Percentiles rank a stretch among this genome's conserved stretches.
Conservation (phyloP, 2,888 invertebrate species). For the Cylloceria caligata region DNA sequence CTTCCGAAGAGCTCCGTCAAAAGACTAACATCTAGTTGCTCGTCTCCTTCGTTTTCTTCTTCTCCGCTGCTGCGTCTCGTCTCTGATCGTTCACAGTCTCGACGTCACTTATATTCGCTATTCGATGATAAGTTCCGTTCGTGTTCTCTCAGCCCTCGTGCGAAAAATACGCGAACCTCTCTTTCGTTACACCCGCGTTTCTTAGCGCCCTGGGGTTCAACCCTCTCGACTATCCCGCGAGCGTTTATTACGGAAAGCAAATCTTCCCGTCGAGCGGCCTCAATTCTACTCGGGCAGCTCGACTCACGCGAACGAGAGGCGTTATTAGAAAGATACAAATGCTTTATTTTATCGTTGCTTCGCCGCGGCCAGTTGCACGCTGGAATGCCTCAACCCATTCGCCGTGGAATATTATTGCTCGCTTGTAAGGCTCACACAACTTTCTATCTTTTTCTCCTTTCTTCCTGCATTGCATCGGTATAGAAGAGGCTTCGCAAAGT, state of each 20-base stretch:
- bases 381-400: slow-evolving; percentile 76
- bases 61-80: slow-evolving; percentile 46
- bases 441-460: slow-evolving; percentile 30
- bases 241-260: slow-evolving; percentile 71
- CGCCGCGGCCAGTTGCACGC: slow-evolving; percentile 74
- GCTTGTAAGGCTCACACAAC: slow-evolving; percentile 45
- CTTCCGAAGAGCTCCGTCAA: slow-evolving; percentile 46
- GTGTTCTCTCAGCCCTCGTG: slow-evolving; percentile 42
- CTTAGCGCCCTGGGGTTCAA: slow-evolving; percentile 35
- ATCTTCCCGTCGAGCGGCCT: slow-evolving; percentile 57
- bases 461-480: slow-evolving; percentile 32
- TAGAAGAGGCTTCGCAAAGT: slow-evolving; percentile 14
- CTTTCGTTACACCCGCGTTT: slow-evolving; percentile 27
- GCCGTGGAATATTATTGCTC: slow-evolving; percentile 74
- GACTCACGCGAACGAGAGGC: slow-evolving; percentile 68
- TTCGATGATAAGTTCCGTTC: slow-evolving; percentile 45
- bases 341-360: slow-evolving; percentile 81
- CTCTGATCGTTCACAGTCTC: slow-evolving; percentile 60
- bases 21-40: slow-evolving; percentile 27
- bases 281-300: neutral
- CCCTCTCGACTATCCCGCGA: slow-evolving; percentile 49
- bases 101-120: slow-evolving; percentile 58
- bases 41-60: slow-evolving; percentile 47
- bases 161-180: slow-evolving; percentile 45
- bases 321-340: slow-evolving; percentile 82